Conservation (phyloP, 2,113 vertebrate genomes). For the Oxyruncus cristatus region DNA sequence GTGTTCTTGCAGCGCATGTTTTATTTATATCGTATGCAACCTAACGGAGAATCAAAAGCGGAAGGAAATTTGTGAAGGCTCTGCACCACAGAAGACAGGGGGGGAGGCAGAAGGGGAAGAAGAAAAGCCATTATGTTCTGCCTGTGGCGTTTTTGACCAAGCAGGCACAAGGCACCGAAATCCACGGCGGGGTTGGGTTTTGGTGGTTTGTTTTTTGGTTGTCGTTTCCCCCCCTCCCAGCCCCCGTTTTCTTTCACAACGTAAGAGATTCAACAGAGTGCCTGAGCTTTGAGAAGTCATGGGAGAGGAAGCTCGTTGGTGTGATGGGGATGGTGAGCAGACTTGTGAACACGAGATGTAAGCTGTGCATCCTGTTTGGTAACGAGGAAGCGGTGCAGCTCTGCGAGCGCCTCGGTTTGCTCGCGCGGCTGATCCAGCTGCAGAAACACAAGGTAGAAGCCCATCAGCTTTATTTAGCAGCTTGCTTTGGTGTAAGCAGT, state of each 20-base stretch:
- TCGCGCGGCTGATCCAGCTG: background rate
- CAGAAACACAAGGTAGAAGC: background rate
- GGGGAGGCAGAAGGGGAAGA: slow-evolving; percentile 47
- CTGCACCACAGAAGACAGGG: slow-evolving; percentile 11
- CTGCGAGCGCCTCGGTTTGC: background rate
- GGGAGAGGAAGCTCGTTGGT: background rate
- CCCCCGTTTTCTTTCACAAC: background rate
- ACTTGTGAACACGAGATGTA: background rate
- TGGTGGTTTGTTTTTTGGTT: background rate
- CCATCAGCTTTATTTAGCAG: rapidly evolving
- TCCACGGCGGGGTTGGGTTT: background rate
- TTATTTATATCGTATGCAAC: background rate
- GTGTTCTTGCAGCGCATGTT: background rate
- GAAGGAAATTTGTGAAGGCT: slow-evolving; percentile 57
- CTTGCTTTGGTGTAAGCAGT: background rate
- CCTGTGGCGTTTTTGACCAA: background rate
- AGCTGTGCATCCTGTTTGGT: slow-evolving; percentile 84
- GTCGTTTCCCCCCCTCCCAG: background rate
- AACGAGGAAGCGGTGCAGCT: slow-evolving; percentile 78
- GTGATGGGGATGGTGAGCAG: background rate
- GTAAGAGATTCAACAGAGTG: background rate
- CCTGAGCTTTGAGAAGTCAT: background rate
- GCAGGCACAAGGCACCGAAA: background rate
- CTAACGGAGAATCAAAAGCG: slow-evolving; percentile 34
- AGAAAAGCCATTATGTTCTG: background rate